Evolutionary conservation across 2,113 vertebrate species (phyloP).

Genomic region (Rhegmatorhina hoffmannsi): DNA sequence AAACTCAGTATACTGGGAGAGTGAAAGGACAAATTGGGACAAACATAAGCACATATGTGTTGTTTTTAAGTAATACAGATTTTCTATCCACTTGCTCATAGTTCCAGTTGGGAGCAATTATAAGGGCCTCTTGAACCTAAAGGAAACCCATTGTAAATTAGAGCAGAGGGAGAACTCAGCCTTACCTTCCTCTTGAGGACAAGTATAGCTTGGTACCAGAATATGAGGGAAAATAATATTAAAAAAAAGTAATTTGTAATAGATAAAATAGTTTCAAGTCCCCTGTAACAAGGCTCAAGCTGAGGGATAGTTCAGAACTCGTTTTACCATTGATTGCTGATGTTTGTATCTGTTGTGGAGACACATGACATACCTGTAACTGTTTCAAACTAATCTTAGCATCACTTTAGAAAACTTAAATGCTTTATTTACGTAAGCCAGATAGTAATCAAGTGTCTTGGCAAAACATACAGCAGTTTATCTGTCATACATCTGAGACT

Average conservation of each 20-base stretch:
- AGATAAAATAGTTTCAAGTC: neutral
- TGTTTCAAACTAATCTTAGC: neutral
- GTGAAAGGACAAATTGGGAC: neutral
- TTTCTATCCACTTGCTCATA: neutral
- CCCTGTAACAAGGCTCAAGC: neutral
- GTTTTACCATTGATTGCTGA: neutral
- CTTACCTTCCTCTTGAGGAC: neutral
- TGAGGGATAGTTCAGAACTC: neutral
- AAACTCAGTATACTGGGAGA: accelerated
- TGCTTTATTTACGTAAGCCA: neutral
- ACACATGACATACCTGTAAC: neutral
- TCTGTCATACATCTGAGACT: neutral
- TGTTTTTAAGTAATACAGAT: accelerated
- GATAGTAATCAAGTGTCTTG: neutral
- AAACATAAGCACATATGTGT: neutral
- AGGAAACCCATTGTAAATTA: neutral
- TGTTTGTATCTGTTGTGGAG: neutral
- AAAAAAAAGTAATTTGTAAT: neutral
- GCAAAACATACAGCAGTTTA: neutral
- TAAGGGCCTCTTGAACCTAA: neutral
- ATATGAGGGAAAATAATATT: neutral
- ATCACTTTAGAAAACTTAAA: neutral
- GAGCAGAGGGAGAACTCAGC: neutral
- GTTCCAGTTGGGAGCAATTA: neutral
- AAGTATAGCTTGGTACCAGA: neutral